Conservation (phyloP, 2,113 vertebrate species). For the Epinephelus moara region DNA sequence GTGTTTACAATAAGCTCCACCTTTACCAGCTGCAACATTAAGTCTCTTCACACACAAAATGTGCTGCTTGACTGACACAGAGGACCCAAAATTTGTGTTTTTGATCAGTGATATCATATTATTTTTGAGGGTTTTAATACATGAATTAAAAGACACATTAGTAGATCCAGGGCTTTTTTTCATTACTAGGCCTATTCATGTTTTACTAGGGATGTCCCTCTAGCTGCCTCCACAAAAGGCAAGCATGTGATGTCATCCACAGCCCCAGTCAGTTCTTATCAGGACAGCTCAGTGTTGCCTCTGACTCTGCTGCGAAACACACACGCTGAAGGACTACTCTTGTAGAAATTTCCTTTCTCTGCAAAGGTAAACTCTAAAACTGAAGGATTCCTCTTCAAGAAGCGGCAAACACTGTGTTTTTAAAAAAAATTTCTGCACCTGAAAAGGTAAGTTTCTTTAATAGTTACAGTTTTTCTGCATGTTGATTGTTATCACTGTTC, state of each 20-base stretch:
- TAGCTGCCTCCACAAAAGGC: slow-evolving; percentile 10
- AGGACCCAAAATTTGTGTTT: too few relatives aligned
- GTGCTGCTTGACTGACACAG: too few relatives aligned
- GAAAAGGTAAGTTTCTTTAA: slow-evolving; percentile 52
- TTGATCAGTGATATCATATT: too few relatives aligned
- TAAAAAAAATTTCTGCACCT: background rate
- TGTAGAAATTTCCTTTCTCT: background rate
- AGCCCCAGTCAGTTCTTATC: slow-evolving; percentile 39
- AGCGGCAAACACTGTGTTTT: background rate
- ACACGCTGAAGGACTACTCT: slow-evolving; percentile 29
- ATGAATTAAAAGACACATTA: too few relatives aligned
- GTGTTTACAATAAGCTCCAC: too few relatives aligned
- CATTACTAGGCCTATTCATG: too few relatives aligned
- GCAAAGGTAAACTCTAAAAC: background rate
- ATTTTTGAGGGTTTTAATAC: too few relatives aligned
- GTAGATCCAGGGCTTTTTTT: too few relatives aligned
- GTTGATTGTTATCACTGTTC: background rate
- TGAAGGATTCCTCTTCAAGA: slow-evolving; percentile 48
- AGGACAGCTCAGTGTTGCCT: slow-evolving; percentile 53
- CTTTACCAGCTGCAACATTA: too few relatives aligned
- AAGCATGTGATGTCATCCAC: slow-evolving; percentile 67
- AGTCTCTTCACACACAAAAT: too few relatives aligned
- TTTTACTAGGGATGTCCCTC: slow-evolving; percentile 33
- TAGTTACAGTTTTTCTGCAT: background rate
- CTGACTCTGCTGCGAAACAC: slow-evolving; percentile 43